A percentile compares a stretch with the other conserved stretches of the same genome.
Conservation (phyloP, 1,140 invertebrate species). For the Cydia pomonella region DNA sequence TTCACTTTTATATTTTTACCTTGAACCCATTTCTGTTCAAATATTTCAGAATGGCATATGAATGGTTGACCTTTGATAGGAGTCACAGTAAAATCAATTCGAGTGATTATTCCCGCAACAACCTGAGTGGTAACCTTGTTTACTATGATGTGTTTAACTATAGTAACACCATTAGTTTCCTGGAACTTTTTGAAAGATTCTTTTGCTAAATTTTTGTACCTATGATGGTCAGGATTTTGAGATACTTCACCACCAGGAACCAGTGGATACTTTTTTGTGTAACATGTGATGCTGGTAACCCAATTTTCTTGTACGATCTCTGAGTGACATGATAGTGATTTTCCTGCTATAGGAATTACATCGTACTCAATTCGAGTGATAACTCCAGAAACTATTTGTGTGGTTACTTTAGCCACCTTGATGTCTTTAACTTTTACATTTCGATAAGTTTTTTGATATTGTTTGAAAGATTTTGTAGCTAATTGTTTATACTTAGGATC, state of each 20-base stretch:
- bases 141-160: slow-evolving; percentile 52
- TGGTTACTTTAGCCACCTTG: slow-evolving; percentile 53
- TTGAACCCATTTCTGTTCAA: not conserved
- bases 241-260: not conserved
- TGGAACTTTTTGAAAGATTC: not conserved
- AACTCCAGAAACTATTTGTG: slow-evolving; percentile 49
- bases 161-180: not conserved
- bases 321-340: not conserved
- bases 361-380: not conserved
- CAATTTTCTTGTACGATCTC: not conserved
- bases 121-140: slow-evolving; percentile 56
- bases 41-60: not conserved
- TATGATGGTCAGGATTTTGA: not conserved
- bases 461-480: slow-evolving; percentile 54
- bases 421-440: slow-evolving; percentile 46
- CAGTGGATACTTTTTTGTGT: not conserved
- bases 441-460: slow-evolving; percentile 47
- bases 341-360: not conserved
- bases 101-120: slow-evolving; percentile 44
- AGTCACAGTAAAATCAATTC: not conserved
- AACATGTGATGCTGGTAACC: not conserved
- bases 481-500: slow-evolving; percentile 51
- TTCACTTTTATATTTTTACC: not conserved
- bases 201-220: not conserved
- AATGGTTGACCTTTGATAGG: not conserved